Conservation (phyloP, 2,113 vertebrate species). For the Madoqua kirkii region DNA sequence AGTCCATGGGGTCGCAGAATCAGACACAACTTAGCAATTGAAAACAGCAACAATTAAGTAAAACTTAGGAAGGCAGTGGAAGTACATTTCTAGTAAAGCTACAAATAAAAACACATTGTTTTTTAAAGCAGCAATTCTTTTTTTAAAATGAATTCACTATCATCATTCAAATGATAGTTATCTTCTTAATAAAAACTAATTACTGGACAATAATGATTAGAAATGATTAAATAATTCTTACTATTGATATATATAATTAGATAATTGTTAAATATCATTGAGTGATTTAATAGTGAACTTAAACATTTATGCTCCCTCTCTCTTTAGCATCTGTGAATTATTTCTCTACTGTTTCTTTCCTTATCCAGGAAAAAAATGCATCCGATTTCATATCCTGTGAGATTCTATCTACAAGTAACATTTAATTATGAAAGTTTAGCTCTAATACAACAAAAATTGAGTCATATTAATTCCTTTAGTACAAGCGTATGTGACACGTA, state of each 20-base stretch:
- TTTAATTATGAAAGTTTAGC: not conserved
- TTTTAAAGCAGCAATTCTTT: not conserved
- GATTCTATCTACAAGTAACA: not conserved
- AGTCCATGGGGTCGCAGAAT: not conserved
- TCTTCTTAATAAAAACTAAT: not conserved
- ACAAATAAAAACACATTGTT: not conserved
- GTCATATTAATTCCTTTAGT: not conserved
- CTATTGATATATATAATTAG: not conserved
- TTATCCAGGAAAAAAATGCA: not conserved
- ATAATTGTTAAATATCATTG: not conserved
- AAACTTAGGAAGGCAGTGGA: not conserved
- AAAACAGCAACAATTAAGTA: not conserved
- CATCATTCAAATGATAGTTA: not conserved
- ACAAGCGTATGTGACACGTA: not conserved
- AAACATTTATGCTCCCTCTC: not conserved
- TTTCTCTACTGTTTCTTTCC: not conserved
- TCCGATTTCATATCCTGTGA: not conserved
- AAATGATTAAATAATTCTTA: not conserved
- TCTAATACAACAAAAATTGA: not conserved
- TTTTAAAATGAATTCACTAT: not conserved
- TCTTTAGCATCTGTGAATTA: not conserved
- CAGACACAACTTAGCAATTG: not conserved
- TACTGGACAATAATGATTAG: not conserved
- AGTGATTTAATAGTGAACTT: not conserved
- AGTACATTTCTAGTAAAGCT: not conserved